These are phyloP conservation scores for Scaptomyza cyrtandrae DNA, from an alignment of 2,888 invertebrate species.

Conservation along the genomic window DNA sequence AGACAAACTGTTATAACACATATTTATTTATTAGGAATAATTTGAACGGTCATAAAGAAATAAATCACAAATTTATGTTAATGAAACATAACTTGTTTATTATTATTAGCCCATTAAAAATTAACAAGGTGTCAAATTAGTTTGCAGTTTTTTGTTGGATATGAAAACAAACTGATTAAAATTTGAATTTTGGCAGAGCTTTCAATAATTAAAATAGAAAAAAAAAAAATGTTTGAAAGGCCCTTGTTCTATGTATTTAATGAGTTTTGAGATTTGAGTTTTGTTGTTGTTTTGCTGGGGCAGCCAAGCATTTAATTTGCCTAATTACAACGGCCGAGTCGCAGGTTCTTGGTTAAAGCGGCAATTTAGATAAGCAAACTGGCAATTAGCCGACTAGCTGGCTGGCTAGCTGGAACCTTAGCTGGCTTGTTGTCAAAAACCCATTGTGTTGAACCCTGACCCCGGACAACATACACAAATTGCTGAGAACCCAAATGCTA, in stretches of 20 bases:
- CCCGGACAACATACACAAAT: conserved; percentile 70
- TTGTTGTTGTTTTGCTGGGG: conserved; percentile 32
- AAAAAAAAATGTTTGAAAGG: conserved; percentile 2
- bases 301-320: conserved; percentile 76
- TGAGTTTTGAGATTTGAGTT: conserved; percentile 45
- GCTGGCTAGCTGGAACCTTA: conserved; percentile 32
- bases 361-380: conserved; percentile 78
- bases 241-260: conserved; percentile 20
- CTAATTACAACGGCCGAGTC: conserved; percentile 69
- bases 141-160: neutral
- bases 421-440: conserved; percentile 42
- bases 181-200: neutral
- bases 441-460: conserved; percentile 78
- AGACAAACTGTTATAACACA: conserved; percentile 1
- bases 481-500: conserved; percentile 43
- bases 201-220: conserved; percentile 11
- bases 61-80: conserved; percentile 7
- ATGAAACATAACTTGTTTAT: neutral
- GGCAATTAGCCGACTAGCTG: conserved; percentile 66
- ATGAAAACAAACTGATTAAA: neutral
- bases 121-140: neutral
- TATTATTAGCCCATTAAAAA: neutral
- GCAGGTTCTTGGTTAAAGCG: conserved; percentile 79
- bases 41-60: neutral
- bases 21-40: conserved; percentile 59